A percentile compares a stretch with the other conserved stretches of the same genome.
These are phyloP conservation scores for Drosophila bocqueti DNA, from an alignment of 1,140 invertebrate genomes.

Conservation along the genomic window DNA sequence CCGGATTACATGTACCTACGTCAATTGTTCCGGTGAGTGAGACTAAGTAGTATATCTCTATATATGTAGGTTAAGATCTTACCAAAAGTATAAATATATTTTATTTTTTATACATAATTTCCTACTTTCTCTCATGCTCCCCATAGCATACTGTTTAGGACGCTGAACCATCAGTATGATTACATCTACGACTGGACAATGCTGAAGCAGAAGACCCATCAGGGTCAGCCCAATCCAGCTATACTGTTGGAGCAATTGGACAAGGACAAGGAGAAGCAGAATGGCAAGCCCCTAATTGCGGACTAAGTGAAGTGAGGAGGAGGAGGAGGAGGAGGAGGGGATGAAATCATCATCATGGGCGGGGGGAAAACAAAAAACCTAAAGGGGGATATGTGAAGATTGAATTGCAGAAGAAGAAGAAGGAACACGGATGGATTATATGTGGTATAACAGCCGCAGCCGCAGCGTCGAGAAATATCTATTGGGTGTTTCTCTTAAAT, in stretches of 20 bases:
- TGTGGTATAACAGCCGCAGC: not conserved
- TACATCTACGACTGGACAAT: slow-evolving; percentile 99
- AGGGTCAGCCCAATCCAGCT: slow-evolving; percentile 78
- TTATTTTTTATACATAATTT: not conserved
- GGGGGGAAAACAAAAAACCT: not conserved
- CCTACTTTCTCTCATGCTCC: not conserved
- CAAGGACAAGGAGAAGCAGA: slow-evolving; percentile 84
- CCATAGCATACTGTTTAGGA: slow-evolving; percentile 97
- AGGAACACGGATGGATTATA: not conserved
- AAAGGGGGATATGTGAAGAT: slow-evolving; percentile 4
- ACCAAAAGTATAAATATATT: too few species aligned
- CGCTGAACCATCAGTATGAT: slow-evolving; percentile 99
- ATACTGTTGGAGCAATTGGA: slow-evolving; percentile 80
- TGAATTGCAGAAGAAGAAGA: not conserved
- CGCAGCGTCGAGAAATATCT: slow-evolving; percentile 5
- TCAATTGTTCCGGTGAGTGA: slow-evolving; percentile 88
- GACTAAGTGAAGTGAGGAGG: slow-evolving; percentile 46
- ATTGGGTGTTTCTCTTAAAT: slow-evolving; percentile 68
- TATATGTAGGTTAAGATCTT: not conserved
- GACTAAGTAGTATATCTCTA: not conserved
- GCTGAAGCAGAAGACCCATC: slow-evolving; percentile 94
- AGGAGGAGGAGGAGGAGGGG: not conserved
- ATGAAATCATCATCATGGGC: slow-evolving; percentile 2
- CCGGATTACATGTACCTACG: slow-evolving; percentile 99
- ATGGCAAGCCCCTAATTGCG: slow-evolving; percentile 75